Base-by-base conservation (phyloP, 2,888 invertebrate species). In the Scaptomyza tumidula region DNA sequence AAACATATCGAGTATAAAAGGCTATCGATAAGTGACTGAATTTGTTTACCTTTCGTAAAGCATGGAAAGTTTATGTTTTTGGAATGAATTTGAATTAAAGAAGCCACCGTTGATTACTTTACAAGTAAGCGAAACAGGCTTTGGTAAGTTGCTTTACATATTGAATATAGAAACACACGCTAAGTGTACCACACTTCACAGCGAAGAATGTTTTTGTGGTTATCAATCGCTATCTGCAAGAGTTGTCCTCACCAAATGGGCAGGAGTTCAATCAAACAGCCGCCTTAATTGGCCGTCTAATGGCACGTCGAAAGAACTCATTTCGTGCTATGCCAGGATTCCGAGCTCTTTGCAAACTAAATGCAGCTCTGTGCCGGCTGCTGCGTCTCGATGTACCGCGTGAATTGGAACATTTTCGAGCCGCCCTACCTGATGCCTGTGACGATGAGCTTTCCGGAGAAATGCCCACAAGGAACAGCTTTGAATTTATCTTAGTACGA, bases 221-320 rank as follows among this genome's bases (percentile, higher is more conserved):
- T 4, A 67, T 86, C 37, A 82, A 85, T 46, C 68, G 69, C 43
- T 78, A 86, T 62, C 55, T 87, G 57, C 77, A 82, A 54, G 70
- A 75, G 16, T 37, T 72, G 27, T 55, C 43, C 10, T 57, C 60
- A 1, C 60, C 67, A n/a, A 64, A 75, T 33, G 71, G 75, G 0
- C 39, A 53, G 16, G 86, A 89, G 13, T 88, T 91, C 16, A 76
- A 81, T 6, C 74, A 91, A 52, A 81, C 86, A 1, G 90, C 91
- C 1, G 92, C 92, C 0, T 53, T 91, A 29, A 82, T 91, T 35
- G 90, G 90, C 1, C 87, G 92, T 1, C 69, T 92, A 0, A 90
- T 91, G 83, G 92, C 91, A 0, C 87, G 91, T 1, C 88, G 92
- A 0, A 90, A 90, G 56, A 91, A 90, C 56, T 92, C 92, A 0